Percentiles rank a stretch among this genome's conserved stretches.
Evolutionary conservation across 1,140 invertebrate genomes (phyloP).

Genomic region (Episyrphus balteatus): DNA sequence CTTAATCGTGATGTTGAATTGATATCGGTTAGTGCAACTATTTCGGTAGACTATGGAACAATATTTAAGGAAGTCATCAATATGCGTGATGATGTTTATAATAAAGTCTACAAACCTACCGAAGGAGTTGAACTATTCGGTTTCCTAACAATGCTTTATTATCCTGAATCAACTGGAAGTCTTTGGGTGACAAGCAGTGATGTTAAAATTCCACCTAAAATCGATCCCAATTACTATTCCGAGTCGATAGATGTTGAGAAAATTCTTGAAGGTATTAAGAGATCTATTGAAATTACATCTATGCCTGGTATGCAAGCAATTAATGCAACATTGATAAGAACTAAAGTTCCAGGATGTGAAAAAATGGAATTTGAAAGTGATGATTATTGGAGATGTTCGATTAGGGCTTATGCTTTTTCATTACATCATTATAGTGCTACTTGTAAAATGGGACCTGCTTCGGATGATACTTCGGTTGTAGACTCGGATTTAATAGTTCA

Average conservation of each 20-base stretch:
- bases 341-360: too few relatives aligned
- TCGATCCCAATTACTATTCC: conserved; percentile 64
- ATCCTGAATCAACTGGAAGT: conserved; percentile 61
- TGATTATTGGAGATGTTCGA: too few relatives aligned
- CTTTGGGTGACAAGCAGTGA: conserved; percentile 54
- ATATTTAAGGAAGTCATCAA: conserved; percentile 43
- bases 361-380: too few relatives aligned
- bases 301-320: conserved; percentile 50
- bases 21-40: conserved; percentile 41
- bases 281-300: conserved; percentile 45
- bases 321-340: conserved; percentile 35
- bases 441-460: conserved; percentile 65
- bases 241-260: conserved; percentile 53
- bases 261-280: conserved; percentile 54
- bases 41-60: conserved; percentile 52
- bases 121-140: conserved; percentile 47
- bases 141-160: conserved; percentile 58
- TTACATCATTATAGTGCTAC: conserved; percentile 42
- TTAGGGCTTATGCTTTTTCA: too few relatives aligned
- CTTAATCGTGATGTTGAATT: conserved; percentile 54
- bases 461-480: conserved; percentile 60
- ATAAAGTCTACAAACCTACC: conserved; percentile 40
- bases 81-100: conserved; percentile 46
- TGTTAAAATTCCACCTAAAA: conserved; percentile 58
- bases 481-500: conserved; percentile 56